phyloP scores from a whole-genome alignment of 2,888 invertebrate genomes.

The Agrochola lota region DNA sequence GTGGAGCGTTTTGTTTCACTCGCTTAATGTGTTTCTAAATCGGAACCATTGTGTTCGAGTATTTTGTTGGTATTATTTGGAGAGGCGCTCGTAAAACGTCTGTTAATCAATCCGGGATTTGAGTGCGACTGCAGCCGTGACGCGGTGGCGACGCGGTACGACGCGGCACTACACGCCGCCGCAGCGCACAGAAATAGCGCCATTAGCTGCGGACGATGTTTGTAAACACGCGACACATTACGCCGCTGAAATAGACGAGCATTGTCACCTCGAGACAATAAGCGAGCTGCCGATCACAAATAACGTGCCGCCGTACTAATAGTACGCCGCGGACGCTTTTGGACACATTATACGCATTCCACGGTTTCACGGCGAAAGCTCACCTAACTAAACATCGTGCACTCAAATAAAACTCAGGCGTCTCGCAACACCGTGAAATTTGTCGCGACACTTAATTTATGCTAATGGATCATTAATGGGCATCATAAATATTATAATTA shows the following conservation, averaged over 20 bases:
- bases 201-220: constrained; percentile 82
- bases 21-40: constrained; percentile 70
- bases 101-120: constrained; percentile 74
- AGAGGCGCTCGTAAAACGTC: constrained; percentile 71
- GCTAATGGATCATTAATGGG: constrained; percentile 85
- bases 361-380: constrained; percentile 70
- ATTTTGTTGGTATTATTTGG: constrained; percentile 60
- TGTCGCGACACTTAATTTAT: constrained; percentile 84
- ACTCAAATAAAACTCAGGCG: constrained; percentile 72
- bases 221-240: constrained; percentile 80
- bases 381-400: constrained; percentile 75
- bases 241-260: constrained; percentile 69
- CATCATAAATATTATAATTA: constrained; percentile 79
- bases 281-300: constrained; percentile 59
- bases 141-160: constrained; percentile 13
- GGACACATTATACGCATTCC: constrained; percentile 76
- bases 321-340: constrained; percentile 65
- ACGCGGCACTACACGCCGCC: constrained; percentile 12
- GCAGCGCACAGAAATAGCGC: constrained; percentile 78
- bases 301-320: constrained; percentile 60
- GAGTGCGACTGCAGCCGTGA: constrained; percentile 55
- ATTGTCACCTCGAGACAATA: constrained; percentile 68
- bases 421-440: constrained; percentile 74
- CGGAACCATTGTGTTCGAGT: constrained; percentile 62
- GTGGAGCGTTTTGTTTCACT: constrained; percentile 49